phyloP scores from a whole-genome alignment of 2,888 invertebrate genomes.

The Pristionchus japonicus region DNA sequence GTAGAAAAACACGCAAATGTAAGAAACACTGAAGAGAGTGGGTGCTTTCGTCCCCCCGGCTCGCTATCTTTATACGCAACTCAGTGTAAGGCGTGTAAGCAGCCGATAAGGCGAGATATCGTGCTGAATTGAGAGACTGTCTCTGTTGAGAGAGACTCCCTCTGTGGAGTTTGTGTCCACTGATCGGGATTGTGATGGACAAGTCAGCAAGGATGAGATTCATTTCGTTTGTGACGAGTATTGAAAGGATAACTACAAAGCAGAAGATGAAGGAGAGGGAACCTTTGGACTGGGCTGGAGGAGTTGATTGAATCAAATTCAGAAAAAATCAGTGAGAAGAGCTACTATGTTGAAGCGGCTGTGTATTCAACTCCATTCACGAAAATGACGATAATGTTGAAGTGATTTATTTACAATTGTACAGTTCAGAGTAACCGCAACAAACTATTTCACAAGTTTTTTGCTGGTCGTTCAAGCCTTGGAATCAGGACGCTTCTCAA shows the following conservation, averaged over 20 bases:
- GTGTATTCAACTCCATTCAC: too few relatives aligned
- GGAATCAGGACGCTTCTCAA: constrained; percentile 54
- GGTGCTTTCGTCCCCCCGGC: neutral
- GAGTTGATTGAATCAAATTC: too few relatives aligned
- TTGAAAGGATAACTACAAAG: neutral
- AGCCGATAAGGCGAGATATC: neutral
- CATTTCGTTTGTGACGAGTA: neutral
- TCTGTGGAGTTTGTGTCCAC: neutral
- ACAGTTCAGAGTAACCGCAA: too few relatives aligned
- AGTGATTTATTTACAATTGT: too few relatives aligned
- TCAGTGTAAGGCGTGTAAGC: neutral
- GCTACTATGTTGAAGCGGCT: too few relatives aligned
- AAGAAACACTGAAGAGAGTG: neutral
- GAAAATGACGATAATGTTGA: too few relatives aligned
- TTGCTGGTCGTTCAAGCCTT: neutral
- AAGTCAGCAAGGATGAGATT: neutral
- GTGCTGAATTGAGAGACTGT: neutral
- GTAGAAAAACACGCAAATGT: neutral
- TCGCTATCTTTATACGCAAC: neutral
- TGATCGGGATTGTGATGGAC: neutral
- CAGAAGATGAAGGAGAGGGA: neutral
- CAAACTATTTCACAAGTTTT: too few relatives aligned
- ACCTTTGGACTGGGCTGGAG: too few relatives aligned
- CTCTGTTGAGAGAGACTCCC: neutral
- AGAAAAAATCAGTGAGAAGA: too few relatives aligned